Base-by-base conservation (phyloP, 2,888 invertebrate genomes). In the Caradrina clavipalpis region DNA sequence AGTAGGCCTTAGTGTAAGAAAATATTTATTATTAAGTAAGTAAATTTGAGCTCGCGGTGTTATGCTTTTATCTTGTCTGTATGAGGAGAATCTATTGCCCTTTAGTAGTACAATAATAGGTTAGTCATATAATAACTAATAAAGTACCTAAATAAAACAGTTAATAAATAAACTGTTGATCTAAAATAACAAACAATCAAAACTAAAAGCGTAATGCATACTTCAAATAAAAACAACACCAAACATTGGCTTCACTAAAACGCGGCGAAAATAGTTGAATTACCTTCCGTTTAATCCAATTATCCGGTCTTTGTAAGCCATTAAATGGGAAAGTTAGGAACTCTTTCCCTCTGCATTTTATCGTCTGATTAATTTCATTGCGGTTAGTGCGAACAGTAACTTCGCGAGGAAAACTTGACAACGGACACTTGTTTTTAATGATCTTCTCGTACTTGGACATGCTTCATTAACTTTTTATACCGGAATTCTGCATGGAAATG, bases 291-390 rank as follows among this genome's bases (percentile, higher is more conserved):
- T 79, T 73, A 68, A 80, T 77, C 62, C 68, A 80, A 77, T 80
- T 77, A 74, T 31, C 54, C 64, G 45, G 70, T 70, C 68, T 70
- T 74, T 74, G 79, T 77, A 74, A 80, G 61, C 65, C 67, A 77
- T 80, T 80, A 68, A 80, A 80, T 56, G 53, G 63, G 53, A 21
- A 68, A 77, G 70, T 80, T 80, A 65, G 56, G 39, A 64, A 79
- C 74, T 74, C 74, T 65, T 70, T 70, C 69, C 56, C 56, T 68
- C 62, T 70, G 81, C 66, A 75, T 76, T 81, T 81, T 78, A 78
- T 81, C 75, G 65, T 69, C 69, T 78, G 74, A 80, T 78, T 78
- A 80, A 80, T 80, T 81, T 80, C 65, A 81, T 75, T 81, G 80
- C 66, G 81, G 81, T 78, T 78, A 74, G 78, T 69, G 75, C 62